phyloP scores from a whole-genome alignment of 2,888 invertebrate genomes.

The Phytoseiulus persimilis region DNA sequence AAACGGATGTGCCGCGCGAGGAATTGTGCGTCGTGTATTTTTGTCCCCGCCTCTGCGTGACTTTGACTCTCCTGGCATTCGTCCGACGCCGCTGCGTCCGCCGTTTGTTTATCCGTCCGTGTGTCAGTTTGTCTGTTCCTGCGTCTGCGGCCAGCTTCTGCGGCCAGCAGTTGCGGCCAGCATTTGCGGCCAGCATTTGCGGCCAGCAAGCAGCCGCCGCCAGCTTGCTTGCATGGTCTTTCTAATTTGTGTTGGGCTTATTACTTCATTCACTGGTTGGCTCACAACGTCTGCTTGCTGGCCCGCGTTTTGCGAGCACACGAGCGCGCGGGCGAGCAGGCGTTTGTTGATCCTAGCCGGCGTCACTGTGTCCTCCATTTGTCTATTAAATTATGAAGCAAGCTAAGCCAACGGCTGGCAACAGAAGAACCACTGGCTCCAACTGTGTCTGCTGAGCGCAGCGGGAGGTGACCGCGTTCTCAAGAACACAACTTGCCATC shows the following conservation, averaged over 20 bases:
- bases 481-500: neutral
- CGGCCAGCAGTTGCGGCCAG: too few relatives aligned
- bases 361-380: neutral
- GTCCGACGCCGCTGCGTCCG: neutral
- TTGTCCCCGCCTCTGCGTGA: neutral
- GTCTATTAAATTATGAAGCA: neutral
- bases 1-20: too few relatives aligned
- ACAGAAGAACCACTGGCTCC: neutral
- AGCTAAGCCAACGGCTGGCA: neutral
- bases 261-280: neutral
- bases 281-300: neutral
- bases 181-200: neutral
- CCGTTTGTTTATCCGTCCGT: neutral
- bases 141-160: neutral
- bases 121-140: neutral
- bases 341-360: neutral
- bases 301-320: neutral
- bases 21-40: neutral
- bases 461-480: neutral
- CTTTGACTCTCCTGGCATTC: neutral
- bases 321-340: neutral
- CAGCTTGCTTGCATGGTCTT: neutral
- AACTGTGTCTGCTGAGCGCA: neutral
- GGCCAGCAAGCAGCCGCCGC: neutral
- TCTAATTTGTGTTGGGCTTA: neutral